Conservation (phyloP, 2,797 vertebrate genomes). For the Ciconia nigra region DNA sequence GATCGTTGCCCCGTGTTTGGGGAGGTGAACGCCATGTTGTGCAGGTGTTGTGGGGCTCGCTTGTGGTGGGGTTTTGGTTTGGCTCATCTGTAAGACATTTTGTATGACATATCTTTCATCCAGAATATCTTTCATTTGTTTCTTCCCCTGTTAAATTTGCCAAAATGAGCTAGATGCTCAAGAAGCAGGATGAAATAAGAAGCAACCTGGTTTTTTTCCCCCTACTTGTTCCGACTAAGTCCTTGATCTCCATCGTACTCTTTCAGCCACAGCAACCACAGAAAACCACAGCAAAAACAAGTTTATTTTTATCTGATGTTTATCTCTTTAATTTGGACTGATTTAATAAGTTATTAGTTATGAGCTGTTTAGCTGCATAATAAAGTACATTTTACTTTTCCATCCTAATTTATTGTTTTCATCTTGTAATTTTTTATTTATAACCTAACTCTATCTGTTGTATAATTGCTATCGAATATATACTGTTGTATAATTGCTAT, state of each 20-base stretch:
- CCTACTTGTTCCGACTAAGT: neutral
- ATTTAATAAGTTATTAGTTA: constrained; percentile 2
- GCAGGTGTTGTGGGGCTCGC: accelerated
- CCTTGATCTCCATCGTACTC: accelerated
- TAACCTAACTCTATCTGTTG: neutral
- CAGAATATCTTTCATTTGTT: neutral
- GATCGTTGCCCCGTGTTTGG: accelerated
- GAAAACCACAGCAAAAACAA: neutral
- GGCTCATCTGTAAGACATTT: neutral
- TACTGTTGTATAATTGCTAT: neutral
- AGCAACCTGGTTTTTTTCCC: neutral
- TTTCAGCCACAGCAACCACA: neutral
- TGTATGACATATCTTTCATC: neutral
- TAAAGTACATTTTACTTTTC: neutral
- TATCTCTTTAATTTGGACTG: neutral
- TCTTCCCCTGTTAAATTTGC: neutral
- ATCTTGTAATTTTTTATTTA: neutral
- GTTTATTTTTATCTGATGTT: neutral
- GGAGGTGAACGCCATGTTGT: accelerated
- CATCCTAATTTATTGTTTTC: neutral
- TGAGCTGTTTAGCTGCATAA: neutral
- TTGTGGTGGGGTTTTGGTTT: neutral
- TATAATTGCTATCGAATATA: neutral
- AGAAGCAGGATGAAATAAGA: neutral
- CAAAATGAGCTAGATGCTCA: neutral